Conservation (phyloP, 2,113 vertebrate genomes). For the Oreotrochilus melanogaster region DNA sequence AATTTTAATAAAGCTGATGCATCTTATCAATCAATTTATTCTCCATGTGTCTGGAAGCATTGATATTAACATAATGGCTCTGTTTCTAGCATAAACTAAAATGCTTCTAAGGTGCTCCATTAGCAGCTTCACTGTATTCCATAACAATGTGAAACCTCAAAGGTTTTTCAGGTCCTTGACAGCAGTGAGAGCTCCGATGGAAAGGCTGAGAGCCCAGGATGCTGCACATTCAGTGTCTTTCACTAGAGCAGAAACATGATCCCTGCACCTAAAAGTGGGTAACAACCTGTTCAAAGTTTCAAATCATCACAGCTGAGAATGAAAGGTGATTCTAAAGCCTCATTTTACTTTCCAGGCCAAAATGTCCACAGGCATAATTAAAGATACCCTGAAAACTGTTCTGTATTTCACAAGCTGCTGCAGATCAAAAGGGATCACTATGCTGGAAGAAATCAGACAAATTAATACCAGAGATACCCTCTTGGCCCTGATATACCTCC, state of each 20-base stretch:
- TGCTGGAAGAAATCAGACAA: conserved; percentile 41
- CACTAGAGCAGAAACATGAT: background rate
- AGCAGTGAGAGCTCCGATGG: background rate
- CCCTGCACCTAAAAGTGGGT: background rate
- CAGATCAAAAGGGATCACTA: conserved; percentile 53
- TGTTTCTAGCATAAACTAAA: background rate
- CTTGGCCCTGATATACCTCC: conserved; percentile 30
- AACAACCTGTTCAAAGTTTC: background rate
- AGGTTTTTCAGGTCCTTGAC: background rate
- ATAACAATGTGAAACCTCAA: background rate
- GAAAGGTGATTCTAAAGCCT: conserved; percentile 42
- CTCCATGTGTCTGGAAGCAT: background rate
- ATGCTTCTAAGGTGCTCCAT: too few relatives aligned
- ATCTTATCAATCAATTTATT: background rate
- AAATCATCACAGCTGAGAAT: conserved; percentile 14
- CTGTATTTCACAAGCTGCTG: conserved; percentile 30
- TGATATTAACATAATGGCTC: background rate
- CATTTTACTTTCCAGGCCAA: conserved; percentile 18
- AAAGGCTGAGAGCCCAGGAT: background rate
- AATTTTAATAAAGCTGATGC: background rate
- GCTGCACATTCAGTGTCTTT: background rate
- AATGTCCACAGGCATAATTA: conserved; percentile 42
- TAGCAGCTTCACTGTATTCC: background rate
- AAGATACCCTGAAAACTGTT: conserved; percentile 38
- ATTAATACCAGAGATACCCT: conserved; percentile 43